Percentiles rank a stretch among this genome's conserved stretches.
These are phyloP conservation scores for Podarcis muralis DNA, from an alignment of 2,113 vertebrate genomes.

Conservation along the genomic window DNA sequence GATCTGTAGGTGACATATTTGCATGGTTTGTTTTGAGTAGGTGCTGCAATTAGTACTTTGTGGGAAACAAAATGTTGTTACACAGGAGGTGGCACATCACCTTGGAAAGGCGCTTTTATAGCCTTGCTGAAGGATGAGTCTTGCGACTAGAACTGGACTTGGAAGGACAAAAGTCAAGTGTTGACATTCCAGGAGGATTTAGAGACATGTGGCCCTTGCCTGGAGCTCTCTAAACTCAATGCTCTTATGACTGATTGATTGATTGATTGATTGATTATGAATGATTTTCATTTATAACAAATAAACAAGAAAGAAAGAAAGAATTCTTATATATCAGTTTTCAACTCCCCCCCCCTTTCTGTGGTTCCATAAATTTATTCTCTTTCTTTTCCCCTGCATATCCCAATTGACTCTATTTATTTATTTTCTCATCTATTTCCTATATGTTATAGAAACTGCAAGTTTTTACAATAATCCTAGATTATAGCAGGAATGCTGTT, in stretches of 20 bases:
- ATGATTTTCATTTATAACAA: too few species aligned
- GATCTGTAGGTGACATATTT: neutral
- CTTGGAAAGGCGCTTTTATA: constrained; percentile 45
- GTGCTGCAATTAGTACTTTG: constrained; percentile 36
- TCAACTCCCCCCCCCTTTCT: too few species aligned
- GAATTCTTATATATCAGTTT: too few species aligned
- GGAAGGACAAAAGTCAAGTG: constrained; percentile 35
- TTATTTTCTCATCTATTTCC: too few species aligned
- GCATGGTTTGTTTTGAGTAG: neutral
- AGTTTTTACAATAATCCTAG: too few species aligned
- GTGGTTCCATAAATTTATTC: too few species aligned
- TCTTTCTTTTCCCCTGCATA: too few species aligned
- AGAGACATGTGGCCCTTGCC: constrained; percentile 38
- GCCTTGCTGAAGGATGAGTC: constrained; percentile 18
- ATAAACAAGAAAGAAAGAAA: too few species aligned
- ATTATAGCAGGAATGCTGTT: constrained; percentile 13
- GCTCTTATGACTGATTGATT: neutral
- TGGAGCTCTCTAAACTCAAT: constrained; percentile 12
- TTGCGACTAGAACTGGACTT: constrained; percentile 51
- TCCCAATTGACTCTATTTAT: too few species aligned
- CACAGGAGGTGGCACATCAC: constrained; percentile 53
- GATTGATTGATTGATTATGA: neutral
- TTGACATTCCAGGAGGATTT: constrained; percentile 47
- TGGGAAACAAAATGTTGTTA: constrained; percentile 19
- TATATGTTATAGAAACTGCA: too few species aligned